phyloP scores from a whole-genome alignment of 2,888 invertebrate species.

The Arctia plantaginis region DNA sequence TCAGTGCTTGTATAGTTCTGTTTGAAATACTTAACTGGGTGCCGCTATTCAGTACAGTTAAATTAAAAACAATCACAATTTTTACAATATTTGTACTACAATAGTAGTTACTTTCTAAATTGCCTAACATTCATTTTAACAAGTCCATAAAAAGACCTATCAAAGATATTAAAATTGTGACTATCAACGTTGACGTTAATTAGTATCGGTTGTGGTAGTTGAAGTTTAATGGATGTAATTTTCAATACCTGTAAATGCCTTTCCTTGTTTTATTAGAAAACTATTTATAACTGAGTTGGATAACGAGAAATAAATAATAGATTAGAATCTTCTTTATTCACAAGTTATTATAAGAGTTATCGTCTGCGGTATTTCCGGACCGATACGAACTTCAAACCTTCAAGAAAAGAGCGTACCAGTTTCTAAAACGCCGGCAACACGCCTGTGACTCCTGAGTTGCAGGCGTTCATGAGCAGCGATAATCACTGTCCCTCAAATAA shows the following conservation, averaged over 20 bases:
- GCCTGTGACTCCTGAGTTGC: too few relatives aligned
- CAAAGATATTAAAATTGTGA: background rate
- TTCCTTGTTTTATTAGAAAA: background rate
- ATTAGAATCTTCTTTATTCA: background rate
- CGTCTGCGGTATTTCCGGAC: too few relatives aligned
- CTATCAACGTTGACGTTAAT: background rate
- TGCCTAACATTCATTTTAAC: background rate
- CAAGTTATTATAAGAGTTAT: too few relatives aligned
- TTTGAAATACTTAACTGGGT: background rate
- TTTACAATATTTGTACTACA: too few relatives aligned
- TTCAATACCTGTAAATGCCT: background rate
- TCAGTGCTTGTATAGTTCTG: background rate
- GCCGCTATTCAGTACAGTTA: background rate
- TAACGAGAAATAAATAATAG: background rate
- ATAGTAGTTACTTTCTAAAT: background rate
- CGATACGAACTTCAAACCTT: too few relatives aligned
- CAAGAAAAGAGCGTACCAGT: too few relatives aligned
- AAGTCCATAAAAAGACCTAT: background rate
- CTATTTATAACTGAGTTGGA: background rate
- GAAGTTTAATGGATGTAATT: background rate
- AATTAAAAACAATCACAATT: background rate
- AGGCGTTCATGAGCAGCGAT: too few relatives aligned
- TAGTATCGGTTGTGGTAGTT: background rate
- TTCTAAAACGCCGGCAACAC: too few relatives aligned
- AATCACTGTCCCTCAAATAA: too few relatives aligned